These are phyloP conservation scores for Chiroxiphia lanceolata DNA, from an alignment of 2,797 vertebrate species.

Conservation along the genomic window DNA sequence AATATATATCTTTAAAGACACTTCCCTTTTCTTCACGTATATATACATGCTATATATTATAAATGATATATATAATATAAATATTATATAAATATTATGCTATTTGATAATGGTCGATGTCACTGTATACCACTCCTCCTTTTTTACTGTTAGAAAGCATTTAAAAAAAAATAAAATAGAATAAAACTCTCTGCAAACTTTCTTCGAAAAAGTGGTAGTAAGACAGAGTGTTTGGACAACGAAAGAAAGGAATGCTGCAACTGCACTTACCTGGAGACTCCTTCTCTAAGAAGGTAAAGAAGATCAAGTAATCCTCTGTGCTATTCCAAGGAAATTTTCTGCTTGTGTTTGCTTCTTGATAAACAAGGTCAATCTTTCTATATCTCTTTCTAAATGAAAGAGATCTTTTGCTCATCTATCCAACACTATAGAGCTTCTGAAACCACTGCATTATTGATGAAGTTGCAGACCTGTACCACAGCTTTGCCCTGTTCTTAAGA, in stretches of 20 bases:
- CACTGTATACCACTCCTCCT: background rate
- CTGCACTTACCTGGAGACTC: background rate
- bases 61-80: no score
- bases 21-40: background rate
- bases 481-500: background rate
- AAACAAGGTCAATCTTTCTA: background rate
- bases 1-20: background rate
- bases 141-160: background rate
- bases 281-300: background rate
- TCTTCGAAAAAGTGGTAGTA: background rate
- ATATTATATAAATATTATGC: background rate
- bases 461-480: background rate
- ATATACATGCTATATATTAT: background rate
- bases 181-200: background rate
- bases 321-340: background rate
- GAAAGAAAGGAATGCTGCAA: background rate
- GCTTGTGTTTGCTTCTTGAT: background rate
- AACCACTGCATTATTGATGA: background rate
- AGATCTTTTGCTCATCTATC: background rate
- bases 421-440: background rate
- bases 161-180: background rate
- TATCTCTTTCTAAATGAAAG: background rate
- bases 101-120: background rate
- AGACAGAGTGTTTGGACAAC: background rate
- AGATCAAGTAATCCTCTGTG: background rate